Evolutionary conservation across 2,888 invertebrate genomes (phyloP).

Genomic region (Luperina testacea): DNA sequence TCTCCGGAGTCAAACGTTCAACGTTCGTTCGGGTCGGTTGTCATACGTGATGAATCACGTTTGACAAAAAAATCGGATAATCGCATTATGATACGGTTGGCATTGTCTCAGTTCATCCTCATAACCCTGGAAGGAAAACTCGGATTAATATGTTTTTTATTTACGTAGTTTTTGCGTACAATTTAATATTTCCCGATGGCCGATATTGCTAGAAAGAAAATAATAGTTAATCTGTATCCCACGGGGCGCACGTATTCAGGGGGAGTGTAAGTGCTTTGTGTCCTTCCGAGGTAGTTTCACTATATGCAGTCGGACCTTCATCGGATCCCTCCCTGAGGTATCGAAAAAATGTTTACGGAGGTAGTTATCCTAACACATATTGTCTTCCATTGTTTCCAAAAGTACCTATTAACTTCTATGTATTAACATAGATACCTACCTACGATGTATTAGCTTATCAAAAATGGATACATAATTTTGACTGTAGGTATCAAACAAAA

Average conservation of each 20-base stretch:
- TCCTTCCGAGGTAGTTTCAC: conserved; percentile 37
- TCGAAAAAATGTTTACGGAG: neutral
- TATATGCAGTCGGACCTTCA: conserved; percentile 44
- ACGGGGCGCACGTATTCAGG: conserved; percentile 24
- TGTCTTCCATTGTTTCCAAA: neutral
- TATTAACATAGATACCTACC: neutral
- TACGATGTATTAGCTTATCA: neutral
- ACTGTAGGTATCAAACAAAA: neutral
- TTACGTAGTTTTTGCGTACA: conserved; percentile 6
- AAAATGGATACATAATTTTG: neutral
- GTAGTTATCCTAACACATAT: neutral
- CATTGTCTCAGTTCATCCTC: neutral
- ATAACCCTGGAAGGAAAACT: neutral
- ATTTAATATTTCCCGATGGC: conserved; percentile 25
- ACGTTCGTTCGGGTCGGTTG: no score
- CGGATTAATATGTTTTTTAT: neutral
- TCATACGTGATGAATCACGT: no score
- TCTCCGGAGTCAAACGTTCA: neutral
- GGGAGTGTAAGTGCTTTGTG: conserved; percentile 51
- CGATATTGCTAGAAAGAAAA: conserved; percentile 30
- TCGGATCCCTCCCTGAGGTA: conserved; percentile 27
- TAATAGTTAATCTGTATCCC: conserved; percentile 51
- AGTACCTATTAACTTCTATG: no score
- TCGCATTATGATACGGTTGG: neutral
- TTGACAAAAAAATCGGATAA: neutral